Percentiles rank a stretch among this genome's conserved stretches.
Evolutionary conservation across 2,113 vertebrate species (phyloP).

Genomic region (Menura novaehollandiae): DNA sequence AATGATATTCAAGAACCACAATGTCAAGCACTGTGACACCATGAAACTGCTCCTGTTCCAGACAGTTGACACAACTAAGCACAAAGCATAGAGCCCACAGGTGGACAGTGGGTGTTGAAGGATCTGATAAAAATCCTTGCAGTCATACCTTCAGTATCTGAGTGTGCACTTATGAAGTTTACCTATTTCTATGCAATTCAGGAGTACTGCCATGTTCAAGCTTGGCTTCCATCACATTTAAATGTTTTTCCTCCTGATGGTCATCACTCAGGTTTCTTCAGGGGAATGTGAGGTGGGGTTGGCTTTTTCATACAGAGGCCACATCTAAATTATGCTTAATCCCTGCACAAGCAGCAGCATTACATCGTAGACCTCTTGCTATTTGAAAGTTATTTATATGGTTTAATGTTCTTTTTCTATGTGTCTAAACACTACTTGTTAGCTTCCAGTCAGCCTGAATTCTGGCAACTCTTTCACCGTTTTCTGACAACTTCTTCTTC

Average conservation of each 20-base stretch:
- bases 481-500: background rate
- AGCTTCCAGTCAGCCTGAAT: background rate
- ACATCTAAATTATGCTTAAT: background rate
- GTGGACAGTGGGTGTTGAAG: background rate
- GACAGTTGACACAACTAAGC: background rate
- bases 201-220: background rate
- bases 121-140: background rate
- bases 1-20: background rate
- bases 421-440: background rate
- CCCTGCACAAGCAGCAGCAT: background rate
- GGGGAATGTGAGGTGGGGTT: rapidly evolving
- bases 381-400: background rate
- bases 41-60: background rate
- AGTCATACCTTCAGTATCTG: background rate
- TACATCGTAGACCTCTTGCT: background rate
- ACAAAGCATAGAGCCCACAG: background rate
- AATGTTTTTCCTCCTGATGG: background rate
- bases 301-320: background rate
- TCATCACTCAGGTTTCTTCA: background rate
- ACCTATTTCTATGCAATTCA: background rate
- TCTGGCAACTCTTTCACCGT: background rate
- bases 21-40: rapidly evolving
- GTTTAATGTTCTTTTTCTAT: background rate
- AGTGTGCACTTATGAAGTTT: background rate
- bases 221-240: background rate